These are phyloP conservation scores for Synanthedon tipuliformis DNA, from an alignment of 2,888 invertebrate genomes.

Conservation along the genomic window DNA sequence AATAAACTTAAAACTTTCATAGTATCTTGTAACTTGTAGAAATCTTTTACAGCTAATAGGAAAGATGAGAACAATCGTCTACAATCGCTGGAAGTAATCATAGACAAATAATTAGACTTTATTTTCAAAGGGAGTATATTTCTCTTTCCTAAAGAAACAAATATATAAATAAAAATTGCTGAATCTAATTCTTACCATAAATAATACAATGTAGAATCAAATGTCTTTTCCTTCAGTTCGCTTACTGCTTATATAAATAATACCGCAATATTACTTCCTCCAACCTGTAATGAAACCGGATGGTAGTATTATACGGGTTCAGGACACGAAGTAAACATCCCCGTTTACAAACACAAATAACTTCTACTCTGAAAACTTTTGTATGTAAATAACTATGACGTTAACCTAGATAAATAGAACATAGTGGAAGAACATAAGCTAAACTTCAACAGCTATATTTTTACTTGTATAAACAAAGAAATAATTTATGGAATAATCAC, in stretches of 20 bases:
- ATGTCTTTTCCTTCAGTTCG: not conserved
- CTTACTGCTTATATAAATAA: not conserved
- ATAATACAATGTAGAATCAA: not conserved
- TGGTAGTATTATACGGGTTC: conserved; percentile 4
- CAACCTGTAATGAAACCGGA: conserved; percentile 35
- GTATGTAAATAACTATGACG: not conserved
- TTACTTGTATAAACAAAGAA: too few relatives aligned
- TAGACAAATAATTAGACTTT: too few relatives aligned
- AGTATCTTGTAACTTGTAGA: too few relatives aligned
- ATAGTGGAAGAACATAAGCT: too few relatives aligned
- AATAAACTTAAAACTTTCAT: too few relatives aligned
- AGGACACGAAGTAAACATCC: conserved; percentile 13
- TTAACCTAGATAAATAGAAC: not conserved
- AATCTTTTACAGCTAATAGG: too few relatives aligned
- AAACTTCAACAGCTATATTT: too few relatives aligned
- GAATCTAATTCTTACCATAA: not conserved
- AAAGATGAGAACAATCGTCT: too few relatives aligned
- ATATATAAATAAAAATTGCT: not conserved
- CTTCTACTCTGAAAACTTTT: not conserved
- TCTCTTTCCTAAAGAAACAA: too few relatives aligned
- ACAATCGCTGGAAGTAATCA: too few relatives aligned
- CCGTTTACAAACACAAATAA: conserved; percentile 7
- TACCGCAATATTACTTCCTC: conserved; percentile 21
- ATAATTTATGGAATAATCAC: too few relatives aligned
- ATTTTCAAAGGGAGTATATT: too few relatives aligned